These are phyloP conservation scores for Drosophila nr. perissopoda DNA, from an alignment of 2,888 invertebrate genomes.

Conservation along the genomic window DNA sequence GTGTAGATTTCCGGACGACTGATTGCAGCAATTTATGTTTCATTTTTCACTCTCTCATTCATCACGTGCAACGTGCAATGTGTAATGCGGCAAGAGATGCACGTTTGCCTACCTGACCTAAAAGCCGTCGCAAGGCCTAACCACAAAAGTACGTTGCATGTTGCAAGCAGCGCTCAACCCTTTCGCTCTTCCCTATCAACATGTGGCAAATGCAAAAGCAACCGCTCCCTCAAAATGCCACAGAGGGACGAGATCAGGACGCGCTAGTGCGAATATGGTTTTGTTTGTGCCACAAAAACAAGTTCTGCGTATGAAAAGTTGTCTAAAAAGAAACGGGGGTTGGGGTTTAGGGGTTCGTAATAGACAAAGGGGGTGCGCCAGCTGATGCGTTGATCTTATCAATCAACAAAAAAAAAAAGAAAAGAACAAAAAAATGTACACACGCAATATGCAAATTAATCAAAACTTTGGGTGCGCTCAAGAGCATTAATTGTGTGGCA, in stretches of 20 bases:
- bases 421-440: not conserved
- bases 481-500: conserved; percentile 28
- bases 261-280: conserved; percentile 71
- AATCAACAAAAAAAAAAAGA: not conserved
- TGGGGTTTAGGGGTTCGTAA: not conserved
- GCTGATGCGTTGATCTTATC: conserved; percentile 75
- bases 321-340: not conserved
- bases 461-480: conserved; percentile 30
- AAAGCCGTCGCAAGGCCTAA: conserved; percentile 33
- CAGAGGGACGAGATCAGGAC: conserved; percentile 29
- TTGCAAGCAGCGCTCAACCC: conserved; percentile 28
- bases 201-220: conserved; percentile 15
- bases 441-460: conserved; percentile 77
- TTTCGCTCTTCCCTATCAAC: not conserved
- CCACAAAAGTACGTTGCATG: conserved; percentile 45
- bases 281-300: conserved; percentile 73
- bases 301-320: conserved; percentile 45
- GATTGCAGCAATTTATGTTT: conserved; percentile 66
- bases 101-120: conserved; percentile 29
- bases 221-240: conserved; percentile 8
- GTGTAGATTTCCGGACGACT: conserved; percentile 78
- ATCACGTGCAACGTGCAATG: conserved; percentile 54
- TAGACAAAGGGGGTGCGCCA: conserved; percentile 32
- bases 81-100: conserved; percentile 38
- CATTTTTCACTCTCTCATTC: conserved; percentile 16